Evolutionary conservation across 2,113 vertebrate species (phyloP).

Genomic region (Lamprologus sp.): DNA sequence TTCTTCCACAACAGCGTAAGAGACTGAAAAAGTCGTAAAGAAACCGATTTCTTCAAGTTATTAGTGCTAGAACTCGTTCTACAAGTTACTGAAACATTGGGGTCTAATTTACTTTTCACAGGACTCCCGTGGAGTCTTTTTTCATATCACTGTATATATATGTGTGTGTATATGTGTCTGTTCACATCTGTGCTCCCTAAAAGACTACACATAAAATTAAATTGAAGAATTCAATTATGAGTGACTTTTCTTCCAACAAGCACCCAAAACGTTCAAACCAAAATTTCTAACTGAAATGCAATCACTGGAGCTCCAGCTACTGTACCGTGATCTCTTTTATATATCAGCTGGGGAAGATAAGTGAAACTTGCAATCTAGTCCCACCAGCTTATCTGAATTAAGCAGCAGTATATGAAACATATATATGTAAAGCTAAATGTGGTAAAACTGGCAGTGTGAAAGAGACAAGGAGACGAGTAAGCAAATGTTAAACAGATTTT

Average conservation of each 20-base stretch:
- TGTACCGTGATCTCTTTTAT: neutral
- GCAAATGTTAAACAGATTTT: neutral
- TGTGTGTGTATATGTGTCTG: neutral
- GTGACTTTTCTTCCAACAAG: neutral
- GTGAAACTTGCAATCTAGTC: neutral
- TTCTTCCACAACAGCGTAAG: neutral
- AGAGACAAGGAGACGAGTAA: neutral
- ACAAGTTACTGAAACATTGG: neutral
- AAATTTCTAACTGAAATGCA: neutral
- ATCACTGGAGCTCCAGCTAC: neutral
- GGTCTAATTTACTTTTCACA: neutral
- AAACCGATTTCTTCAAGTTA: neutral
- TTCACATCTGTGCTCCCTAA: neutral
- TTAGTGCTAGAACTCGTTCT: neutral
- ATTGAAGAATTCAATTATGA: neutral
- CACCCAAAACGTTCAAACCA: neutral
- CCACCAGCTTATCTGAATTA: neutral
- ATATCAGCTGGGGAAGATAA: neutral
- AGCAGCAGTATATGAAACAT: neutral
- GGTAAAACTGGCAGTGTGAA: neutral
- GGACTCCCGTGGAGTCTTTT: neutral
- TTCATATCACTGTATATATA: neutral
- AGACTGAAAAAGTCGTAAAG: neutral
- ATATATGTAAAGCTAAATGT: neutral
- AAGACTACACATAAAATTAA: neutral